Evolutionary conservation across 2,888 invertebrate species (phyloP).

Genomic region (Himalopsyche kuldschensis): DNA sequence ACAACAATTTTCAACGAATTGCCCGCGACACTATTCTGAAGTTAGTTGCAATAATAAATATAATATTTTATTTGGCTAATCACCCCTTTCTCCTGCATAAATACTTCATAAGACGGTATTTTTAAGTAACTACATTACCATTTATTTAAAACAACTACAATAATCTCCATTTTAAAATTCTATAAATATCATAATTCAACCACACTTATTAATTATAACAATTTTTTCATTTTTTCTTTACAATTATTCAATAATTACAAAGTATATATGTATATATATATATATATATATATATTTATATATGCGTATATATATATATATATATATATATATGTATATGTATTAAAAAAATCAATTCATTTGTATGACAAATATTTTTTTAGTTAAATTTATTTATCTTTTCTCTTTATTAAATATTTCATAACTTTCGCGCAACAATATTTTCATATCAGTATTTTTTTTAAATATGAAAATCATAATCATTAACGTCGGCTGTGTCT

Average conservation of each 20-base stretch:
- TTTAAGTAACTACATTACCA: slow-evolving; percentile 39
- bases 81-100: slow-evolving; percentile 16
- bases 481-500: slow-evolving; percentile 39
- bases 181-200: slow-evolving; percentile 40
- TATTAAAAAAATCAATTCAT: slow-evolving; percentile 40
- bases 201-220: slow-evolving; percentile 39
- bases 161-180: slow-evolving; percentile 38
- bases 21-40: not conserved
- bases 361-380: slow-evolving; percentile 40
- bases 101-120: slow-evolving; percentile 39
- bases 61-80: slow-evolving; percentile 9
- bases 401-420: slow-evolving; percentile 38
- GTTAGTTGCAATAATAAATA: not conserved
- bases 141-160: slow-evolving; percentile 39
- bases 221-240: slow-evolving; percentile 37
- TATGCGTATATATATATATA: slow-evolving; percentile 22
- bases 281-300: not conserved
- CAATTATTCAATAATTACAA: slow-evolving; percentile 40
- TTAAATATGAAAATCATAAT: slow-evolving; percentile 40
- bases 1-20: not conserved
- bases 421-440: slow-evolving; percentile 38
- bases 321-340: slow-evolving; percentile 24
- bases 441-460: slow-evolving; percentile 38
- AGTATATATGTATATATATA: slow-evolving; percentile 28
- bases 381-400: slow-evolving; percentile 32